Percentiles rank a stretch among this genome's conserved stretches.
Evolutionary conservation across 2,888 invertebrate genomes (phyloP).

Genomic region (Acanthoscelides obtectus): DNA sequence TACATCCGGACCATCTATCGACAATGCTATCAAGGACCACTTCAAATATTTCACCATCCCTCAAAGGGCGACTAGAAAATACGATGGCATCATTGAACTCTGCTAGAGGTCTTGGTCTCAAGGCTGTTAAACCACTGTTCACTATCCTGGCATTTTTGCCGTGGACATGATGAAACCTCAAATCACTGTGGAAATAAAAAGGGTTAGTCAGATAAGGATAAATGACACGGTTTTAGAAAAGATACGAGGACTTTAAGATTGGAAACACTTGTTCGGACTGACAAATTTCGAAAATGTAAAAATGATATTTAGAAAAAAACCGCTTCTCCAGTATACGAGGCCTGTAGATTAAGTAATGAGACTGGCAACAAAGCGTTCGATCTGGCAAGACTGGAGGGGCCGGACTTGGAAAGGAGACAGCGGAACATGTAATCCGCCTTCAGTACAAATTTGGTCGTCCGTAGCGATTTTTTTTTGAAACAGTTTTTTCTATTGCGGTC

Average conservation of each 20-base stretch:
- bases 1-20: conserved; percentile 88
- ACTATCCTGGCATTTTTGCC: conserved; percentile 83
- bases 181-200: conserved; percentile 59
- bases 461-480: too few relatives aligned
- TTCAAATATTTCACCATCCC: conserved; percentile 90
- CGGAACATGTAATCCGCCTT: too few relatives aligned
- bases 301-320: too few relatives aligned
- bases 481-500: too few relatives aligned
- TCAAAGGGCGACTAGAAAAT: conserved; percentile 80
- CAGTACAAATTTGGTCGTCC: too few relatives aligned
- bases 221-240: too few relatives aligned
- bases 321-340: too few relatives aligned
- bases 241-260: too few relatives aligned
- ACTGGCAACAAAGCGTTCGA: too few relatives aligned
- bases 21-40: conserved; percentile 86
- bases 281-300: neutral
- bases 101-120: conserved; percentile 79
- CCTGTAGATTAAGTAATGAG: too few relatives aligned
- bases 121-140: conserved; percentile 79
- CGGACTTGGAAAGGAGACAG: too few relatives aligned
- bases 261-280: neutral
- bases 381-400: too few relatives aligned
- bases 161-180: conserved; percentile 85
- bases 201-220: neutral
- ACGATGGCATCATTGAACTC: conserved; percentile 95